Base-by-base conservation (phyloP, 2,888 invertebrate genomes). In the Achlya flavicornis region DNA sequence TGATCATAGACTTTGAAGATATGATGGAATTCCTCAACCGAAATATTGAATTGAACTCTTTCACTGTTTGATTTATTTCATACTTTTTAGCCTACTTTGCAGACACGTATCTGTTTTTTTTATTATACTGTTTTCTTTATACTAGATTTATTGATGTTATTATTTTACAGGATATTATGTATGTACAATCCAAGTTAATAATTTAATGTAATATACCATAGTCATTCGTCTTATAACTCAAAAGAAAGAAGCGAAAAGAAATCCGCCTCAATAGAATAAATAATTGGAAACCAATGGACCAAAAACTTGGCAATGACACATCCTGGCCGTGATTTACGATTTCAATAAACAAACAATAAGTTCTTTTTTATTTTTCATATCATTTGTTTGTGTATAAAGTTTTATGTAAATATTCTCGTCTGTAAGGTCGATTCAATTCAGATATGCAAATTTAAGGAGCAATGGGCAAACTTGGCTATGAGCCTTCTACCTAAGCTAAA, bases 221-320 rank as follows among this genome's bases (percentile, higher is more conserved):
- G 11, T 14, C 43, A 4, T 6, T 43, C 0, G 10, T 53, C 4
- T 2, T 19, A 53, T 10, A 53, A 4, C 53, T 14, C n/a, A 10
- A 53, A n/a, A n/a, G 53, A 19, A 19, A 53, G 53, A 19, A 19
- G 8, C 5, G 19, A 16, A 53, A 53, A 53, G 10, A 53, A 63
- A 63, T 38, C 32, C 57, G 43, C 57, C 48, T 58, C 64, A 69
- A 66, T 64, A 62, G 63, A 66, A 69, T 71, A 69, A 69, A 71
- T 67, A 66, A 62, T 67, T 66, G 67, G 68, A 57, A 73, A 70
- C 63, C 68, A 74, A 71, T 74, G 75, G 71, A 67, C 63, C 74
- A 71, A 68, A 61, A 69, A 66, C 63, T 71, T 67, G 68, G 72
- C 71, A 66, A 61, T 63, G 66, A 63, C 68, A 41, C 43, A 62